These are phyloP conservation scores for Callipepla squamata DNA, from an alignment of 2,113 vertebrate species.

Conservation along the genomic window DNA sequence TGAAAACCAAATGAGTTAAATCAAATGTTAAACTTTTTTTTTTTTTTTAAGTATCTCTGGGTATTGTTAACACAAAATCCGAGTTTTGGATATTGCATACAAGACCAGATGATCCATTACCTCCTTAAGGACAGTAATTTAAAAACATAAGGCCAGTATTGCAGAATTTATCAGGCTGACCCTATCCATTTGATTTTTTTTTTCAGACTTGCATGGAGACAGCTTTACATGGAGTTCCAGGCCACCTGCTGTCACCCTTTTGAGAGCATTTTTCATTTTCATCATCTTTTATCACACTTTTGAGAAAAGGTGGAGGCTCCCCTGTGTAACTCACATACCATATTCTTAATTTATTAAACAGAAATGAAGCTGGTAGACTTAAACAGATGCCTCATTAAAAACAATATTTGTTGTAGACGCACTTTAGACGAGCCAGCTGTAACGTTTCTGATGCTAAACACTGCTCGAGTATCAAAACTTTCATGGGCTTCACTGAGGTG, in stretches of 20 bases:
- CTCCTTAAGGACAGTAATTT: slow-evolving; percentile 53
- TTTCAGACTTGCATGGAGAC: neutral
- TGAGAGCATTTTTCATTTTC: neutral
- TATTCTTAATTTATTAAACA: neutral
- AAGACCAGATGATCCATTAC: slow-evolving; percentile 36
- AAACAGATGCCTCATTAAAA: neutral
- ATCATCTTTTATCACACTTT: neutral
- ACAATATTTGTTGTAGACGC: neutral
- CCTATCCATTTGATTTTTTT: neutral
- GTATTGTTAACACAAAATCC: slow-evolving; percentile 58
- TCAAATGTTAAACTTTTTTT: slow-evolving; percentile 29
- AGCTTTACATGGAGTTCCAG: neutral
- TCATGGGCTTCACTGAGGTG: neutral
- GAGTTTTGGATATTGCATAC: slow-evolving; percentile 58
- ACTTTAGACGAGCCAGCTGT: neutral
- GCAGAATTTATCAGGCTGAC: slow-evolving; percentile 39
- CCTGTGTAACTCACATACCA: neutral
- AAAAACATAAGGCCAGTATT: slow-evolving; percentile 37
- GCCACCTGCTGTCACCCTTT: neutral
- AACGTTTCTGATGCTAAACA: neutral
- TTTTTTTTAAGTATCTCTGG: slow-evolving; percentile 39
- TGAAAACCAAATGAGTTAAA: too few species aligned
- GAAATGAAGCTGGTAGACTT: neutral
- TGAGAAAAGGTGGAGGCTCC: neutral
- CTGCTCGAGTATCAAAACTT: neutral